phyloP scores from a whole-genome alignment of 1,140 invertebrate genomes.

The Formica selysi region DNA sequence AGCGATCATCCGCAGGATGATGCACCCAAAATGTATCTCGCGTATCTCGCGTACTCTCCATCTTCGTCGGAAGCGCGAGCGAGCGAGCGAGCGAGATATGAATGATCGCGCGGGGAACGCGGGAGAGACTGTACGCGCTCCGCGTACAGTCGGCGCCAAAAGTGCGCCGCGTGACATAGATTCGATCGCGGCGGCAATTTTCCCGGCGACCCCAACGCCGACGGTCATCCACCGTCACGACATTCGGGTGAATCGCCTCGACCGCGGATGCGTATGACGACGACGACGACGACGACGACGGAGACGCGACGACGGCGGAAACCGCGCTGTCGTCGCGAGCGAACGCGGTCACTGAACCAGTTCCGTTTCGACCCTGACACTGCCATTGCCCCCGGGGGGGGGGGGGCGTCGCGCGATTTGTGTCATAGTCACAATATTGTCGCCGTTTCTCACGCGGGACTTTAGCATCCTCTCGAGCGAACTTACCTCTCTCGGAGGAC shows the following conservation, averaged over 20 bases:
- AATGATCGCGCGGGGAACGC: background rate
- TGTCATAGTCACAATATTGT: conserved; percentile 81
- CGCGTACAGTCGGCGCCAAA: conserved; percentile 79
- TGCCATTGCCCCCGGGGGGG: conserved; percentile 82
- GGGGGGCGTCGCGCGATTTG: conserved; percentile 76
- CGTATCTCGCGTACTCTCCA: background rate
- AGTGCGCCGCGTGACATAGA: conserved; percentile 80
- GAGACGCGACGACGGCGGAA: background rate
- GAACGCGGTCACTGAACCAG: conserved; percentile 85
- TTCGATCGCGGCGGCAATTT: conserved; percentile 67
- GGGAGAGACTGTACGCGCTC: conserved; percentile 35
- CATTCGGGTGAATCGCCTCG: background rate
- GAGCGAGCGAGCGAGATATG: conserved; percentile 18
- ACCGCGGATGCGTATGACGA: background rate
- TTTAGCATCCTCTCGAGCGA: background rate
- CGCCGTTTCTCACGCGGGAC: conserved; percentile 55
- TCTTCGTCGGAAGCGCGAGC: background rate
- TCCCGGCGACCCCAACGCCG: conserved; percentile 20
- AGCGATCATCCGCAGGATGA: conserved; percentile 33
- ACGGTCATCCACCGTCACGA: conserved; percentile 26
- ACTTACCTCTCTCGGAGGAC: conserved; percentile 84
- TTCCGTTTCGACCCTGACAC: conserved; percentile 85
- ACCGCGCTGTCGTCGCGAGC: conserved; percentile 31
- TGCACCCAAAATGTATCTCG: conserved; percentile 6
- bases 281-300: background rate